These are phyloP conservation scores for Gavia stellata DNA, from an alignment of 2,113 vertebrate genomes.

Conservation along the genomic window DNA sequence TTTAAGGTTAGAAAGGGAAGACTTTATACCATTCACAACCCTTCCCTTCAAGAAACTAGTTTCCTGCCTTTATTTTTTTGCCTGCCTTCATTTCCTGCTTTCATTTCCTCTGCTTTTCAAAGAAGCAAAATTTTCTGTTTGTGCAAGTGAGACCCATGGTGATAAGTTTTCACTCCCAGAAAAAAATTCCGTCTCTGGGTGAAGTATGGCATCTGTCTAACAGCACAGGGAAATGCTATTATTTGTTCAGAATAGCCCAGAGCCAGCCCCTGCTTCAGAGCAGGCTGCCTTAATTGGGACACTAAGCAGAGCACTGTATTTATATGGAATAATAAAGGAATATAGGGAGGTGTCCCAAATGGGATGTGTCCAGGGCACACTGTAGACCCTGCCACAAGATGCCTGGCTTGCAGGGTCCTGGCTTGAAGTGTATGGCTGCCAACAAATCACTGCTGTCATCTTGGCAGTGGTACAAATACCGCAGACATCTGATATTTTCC, in stretches of 20 bases:
- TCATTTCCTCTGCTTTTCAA: background rate
- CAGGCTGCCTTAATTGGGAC: background rate
- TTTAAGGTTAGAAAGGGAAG: background rate
- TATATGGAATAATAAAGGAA: background rate
- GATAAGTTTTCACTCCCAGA: background rate
- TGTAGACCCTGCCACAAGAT: background rate
- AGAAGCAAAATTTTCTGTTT: background rate
- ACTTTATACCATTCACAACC: background rate
- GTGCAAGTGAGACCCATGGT: background rate
- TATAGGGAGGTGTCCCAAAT: background rate
- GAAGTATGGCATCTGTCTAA: background rate
- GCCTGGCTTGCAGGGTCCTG: background rate
- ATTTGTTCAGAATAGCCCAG: background rate
- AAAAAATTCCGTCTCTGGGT: background rate
- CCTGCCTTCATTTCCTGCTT: background rate
- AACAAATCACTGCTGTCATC: constrained; percentile 12
- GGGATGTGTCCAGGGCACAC: background rate
- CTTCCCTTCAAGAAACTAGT: background rate
- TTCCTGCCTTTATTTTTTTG: background rate
- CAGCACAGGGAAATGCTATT: background rate
- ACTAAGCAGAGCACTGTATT: background rate
- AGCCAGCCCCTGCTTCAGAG: background rate
- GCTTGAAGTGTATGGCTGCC: background rate
- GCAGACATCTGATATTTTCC: background rate
- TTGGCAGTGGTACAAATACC: background rate